These are phyloP conservation scores for Callospermophilus lateralis DNA, from an alignment of 2,113 vertebrate genomes.

Conservation along the genomic window DNA sequence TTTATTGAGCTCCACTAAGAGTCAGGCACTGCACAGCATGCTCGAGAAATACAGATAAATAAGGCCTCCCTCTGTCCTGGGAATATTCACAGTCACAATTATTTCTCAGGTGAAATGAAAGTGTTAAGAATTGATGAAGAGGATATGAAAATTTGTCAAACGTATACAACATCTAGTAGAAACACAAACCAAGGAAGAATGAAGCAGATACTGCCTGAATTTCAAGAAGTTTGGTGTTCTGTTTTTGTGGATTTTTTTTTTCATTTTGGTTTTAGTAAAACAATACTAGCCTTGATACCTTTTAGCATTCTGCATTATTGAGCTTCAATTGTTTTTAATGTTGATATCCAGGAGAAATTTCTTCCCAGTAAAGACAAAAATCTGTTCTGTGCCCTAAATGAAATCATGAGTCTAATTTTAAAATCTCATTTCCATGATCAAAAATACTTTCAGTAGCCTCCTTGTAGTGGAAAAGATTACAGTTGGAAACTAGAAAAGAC, in stretches of 20 bases:
- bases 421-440: constrained; percentile 40
- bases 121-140: background rate
- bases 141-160: background rate
- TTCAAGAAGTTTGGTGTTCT: background rate
- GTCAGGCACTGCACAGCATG: background rate
- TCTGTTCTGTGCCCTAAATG: background rate
- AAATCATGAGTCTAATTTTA: constrained; percentile 30
- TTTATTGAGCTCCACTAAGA: background rate
- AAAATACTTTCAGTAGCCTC: background rate
- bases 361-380: background rate
- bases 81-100: background rate
- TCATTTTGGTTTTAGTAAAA: background rate
- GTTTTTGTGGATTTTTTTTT: background rate
- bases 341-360: background rate
- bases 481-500: background rate
- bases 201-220: background rate
- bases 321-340: background rate
- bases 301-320: background rate
- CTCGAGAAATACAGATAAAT: background rate
- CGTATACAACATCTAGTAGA: background rate
- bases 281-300: background rate
- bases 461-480: background rate
- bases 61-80: background rate
- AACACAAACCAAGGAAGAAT: constrained; percentile 33
- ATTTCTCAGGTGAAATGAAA: constrained; percentile 22